A percentile compares a stretch with the other conserved stretches of the same genome.
Conservation (phyloP, 2,888 invertebrate genomes). For the Hydropsyche betteni region DNA sequence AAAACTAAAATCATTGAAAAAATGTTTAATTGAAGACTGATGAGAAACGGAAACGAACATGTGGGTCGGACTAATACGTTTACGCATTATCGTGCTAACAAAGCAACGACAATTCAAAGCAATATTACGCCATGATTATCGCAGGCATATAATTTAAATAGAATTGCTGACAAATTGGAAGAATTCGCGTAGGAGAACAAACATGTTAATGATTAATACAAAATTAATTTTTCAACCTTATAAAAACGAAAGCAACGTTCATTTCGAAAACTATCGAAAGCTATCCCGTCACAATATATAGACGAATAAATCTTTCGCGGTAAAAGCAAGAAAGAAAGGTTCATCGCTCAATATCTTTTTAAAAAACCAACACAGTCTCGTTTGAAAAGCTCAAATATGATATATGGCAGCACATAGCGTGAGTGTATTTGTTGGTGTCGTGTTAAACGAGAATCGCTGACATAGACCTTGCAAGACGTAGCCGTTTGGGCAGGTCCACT, state of each 20-base stretch:
- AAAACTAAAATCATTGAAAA: neutral
- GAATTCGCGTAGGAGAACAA: too few species aligned
- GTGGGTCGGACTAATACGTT: conserved; percentile 3
- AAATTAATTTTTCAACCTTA: too few species aligned
- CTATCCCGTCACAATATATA: too few species aligned
- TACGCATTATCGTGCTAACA: neutral
- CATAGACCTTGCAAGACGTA: conserved; percentile 49
- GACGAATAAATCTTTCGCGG: neutral
- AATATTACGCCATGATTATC: neutral
- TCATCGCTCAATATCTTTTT: neutral
- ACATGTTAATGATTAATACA: too few species aligned
- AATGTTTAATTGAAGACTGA: neutral
- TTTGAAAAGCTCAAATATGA: neutral
- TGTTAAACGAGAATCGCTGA: conserved; percentile 18
- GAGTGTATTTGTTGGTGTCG: neutral
- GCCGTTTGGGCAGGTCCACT: conserved; percentile 46
- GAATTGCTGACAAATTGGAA: too few species aligned
- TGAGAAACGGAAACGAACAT: conserved; percentile 13
- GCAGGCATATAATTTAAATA: too few species aligned
- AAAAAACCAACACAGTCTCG: neutral
- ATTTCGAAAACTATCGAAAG: too few species aligned
- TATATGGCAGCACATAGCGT: neutral
- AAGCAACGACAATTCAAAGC: conserved; percentile 2
- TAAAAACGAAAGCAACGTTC: too few species aligned
- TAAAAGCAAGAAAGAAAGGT: conserved; percentile 18